Conservation (phyloP, 1,140 invertebrate species). For the Halesus radiatus region DNA sequence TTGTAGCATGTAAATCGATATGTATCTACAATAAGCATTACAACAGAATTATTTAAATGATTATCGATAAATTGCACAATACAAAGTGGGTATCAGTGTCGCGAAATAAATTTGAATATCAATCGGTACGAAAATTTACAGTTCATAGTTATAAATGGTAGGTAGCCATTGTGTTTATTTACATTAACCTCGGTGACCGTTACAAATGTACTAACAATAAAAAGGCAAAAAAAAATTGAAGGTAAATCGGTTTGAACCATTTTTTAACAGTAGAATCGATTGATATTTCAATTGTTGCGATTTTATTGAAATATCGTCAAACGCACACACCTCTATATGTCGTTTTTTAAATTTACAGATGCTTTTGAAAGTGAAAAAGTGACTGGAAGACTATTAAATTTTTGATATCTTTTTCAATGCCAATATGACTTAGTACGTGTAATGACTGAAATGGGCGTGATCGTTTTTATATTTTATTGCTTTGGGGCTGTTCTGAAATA, state of each 20-base stretch:
- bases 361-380: conserved; percentile 19
- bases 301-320: conserved; percentile 39
- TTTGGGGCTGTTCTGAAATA: neutral
- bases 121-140: neutral
- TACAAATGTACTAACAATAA: conserved; percentile 31
- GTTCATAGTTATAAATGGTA: neutral
- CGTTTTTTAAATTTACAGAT: conserved; percentile 8
- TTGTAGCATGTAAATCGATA: too few relatives aligned
- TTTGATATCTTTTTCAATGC: conserved; percentile 33
- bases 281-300: conserved; percentile 6
- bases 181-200: conserved; percentile 31
- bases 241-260: conserved; percentile 15
- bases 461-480: conserved; percentile 10
- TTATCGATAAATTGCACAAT: neutral
- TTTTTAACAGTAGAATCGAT: conserved; percentile 14
- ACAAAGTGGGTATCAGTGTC: neutral
- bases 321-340: conserved; percentile 29
- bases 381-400: conserved; percentile 31
- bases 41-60: conserved; percentile 5
- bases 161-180: neutral
- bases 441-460: conserved; percentile 10
- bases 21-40: neutral
- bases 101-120: conserved; percentile 27
- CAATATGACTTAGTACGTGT: neutral
- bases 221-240: conserved; percentile 1